Evolutionary conservation across 2,797 vertebrate species (phyloP).

Genomic region (Anguilla obscura): DNA sequence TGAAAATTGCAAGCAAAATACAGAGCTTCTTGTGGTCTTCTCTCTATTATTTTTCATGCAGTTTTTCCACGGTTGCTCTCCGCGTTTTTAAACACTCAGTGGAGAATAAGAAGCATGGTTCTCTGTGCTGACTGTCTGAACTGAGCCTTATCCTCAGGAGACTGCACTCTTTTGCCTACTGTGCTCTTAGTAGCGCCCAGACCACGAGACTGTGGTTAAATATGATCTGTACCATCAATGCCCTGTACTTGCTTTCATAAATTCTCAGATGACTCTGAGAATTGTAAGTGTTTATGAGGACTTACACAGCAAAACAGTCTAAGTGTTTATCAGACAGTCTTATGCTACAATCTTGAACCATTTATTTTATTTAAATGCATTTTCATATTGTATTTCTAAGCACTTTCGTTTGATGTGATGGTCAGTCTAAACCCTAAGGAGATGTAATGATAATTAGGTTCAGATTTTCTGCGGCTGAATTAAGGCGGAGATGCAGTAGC

Average conservation of each 20-base stretch:
- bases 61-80: background rate
- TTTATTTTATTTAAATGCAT: background rate
- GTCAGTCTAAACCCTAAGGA: background rate
- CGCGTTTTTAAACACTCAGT: background rate
- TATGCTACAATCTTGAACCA: background rate
- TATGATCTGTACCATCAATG: background rate
- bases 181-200: background rate
- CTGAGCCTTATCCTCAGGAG: background rate
- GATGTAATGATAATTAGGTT: background rate
- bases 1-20: too few species aligned
- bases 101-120: background rate
- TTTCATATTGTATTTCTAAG: background rate
- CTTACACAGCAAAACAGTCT: background rate
- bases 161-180: background rate
- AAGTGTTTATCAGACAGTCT: background rate
- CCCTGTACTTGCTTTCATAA: background rate
- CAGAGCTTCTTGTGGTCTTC: too few species aligned
- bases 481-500: background rate
- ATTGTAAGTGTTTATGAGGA: background rate
- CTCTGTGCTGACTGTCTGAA: background rate
- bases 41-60: background rate
- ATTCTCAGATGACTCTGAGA: background rate
- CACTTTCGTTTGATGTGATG: background rate
- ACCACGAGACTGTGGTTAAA: background rate
- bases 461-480: background rate